These are phyloP conservation scores for Zygogramma bicolorata DNA, from an alignment of 2,888 invertebrate genomes.

Conservation along the genomic window DNA sequence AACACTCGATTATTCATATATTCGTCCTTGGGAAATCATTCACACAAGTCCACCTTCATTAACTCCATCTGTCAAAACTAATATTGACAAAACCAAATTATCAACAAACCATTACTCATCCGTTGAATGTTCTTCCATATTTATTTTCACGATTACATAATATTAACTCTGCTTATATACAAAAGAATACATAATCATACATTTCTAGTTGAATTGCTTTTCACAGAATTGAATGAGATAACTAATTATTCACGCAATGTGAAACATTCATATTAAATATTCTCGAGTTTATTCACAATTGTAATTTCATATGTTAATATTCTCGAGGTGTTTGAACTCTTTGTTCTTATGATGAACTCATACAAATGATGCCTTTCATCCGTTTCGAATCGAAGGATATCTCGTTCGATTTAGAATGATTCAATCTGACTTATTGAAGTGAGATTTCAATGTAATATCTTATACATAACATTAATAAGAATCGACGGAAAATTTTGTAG, in stretches of 20 bases:
- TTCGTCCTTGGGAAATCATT: background rate
- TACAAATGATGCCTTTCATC: background rate
- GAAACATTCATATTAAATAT: background rate
- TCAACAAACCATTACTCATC: background rate
- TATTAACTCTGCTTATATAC: background rate
- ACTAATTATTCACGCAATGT: conserved; percentile 13
- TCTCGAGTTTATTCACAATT: conserved; percentile 27
- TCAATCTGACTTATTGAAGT: background rate
- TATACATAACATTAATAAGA: too few relatives aligned
- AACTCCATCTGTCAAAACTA: background rate
- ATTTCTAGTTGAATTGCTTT: conserved; percentile 2
- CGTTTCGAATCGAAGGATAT: too few relatives aligned
- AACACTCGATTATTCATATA: background rate
- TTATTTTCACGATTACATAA: background rate
- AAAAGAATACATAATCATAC: background rate
- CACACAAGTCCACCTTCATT: background rate
- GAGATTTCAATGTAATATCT: too few relatives aligned
- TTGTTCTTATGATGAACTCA: conserved; percentile 18
- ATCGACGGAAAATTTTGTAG: too few relatives aligned
- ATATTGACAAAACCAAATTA: background rate
- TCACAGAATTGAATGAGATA: conserved; percentile 12
- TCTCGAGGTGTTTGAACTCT: conserved; percentile 29
- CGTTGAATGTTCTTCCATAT: background rate
- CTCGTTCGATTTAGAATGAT: background rate
- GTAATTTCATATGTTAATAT: conserved; percentile 25